phyloP scores from a whole-genome alignment of 64 coral and sea anemone genomes.

The Pocillopora damicornis region DNA sequence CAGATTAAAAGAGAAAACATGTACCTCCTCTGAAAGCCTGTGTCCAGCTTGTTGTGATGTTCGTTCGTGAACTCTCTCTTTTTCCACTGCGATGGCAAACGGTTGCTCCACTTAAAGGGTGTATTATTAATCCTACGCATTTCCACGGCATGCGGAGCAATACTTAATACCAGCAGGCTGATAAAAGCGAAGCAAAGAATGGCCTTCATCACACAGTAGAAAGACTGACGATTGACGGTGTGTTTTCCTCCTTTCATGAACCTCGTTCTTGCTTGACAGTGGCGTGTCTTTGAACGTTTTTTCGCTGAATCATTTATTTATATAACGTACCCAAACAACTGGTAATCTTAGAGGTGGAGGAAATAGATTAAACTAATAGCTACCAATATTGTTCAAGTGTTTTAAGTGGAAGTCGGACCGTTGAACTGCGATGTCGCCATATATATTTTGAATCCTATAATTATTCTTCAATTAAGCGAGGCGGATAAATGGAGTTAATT shows the following conservation, averaged over 20 bases:
- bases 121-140: background rate
- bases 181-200: background rate
- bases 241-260: background rate
- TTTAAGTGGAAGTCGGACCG: too few relatives aligned
- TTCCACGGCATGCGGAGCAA: background rate
- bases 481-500: too few relatives aligned
- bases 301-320: too few relatives aligned
- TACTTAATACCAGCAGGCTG: background rate
- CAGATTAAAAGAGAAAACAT: background rate
- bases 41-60: background rate
- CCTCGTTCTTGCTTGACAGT: background rate
- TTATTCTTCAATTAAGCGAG: too few relatives aligned
- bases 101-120: background rate
- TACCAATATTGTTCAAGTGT: too few relatives aligned
- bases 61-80: background rate
- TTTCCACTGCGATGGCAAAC: background rate
- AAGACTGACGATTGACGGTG: too few relatives aligned
- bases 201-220: background rate
- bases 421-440: too few relatives aligned
- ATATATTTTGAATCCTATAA: too few relatives aligned
- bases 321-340: too few relatives aligned
- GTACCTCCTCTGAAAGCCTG: background rate
- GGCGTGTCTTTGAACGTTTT: too few relatives aligned
- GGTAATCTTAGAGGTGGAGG: too few relatives aligned
- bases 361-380: too few relatives aligned